Evolutionary conservation across 2,113 vertebrate species (phyloP).

Genomic region (Neolamprologus cancellatus): DNA sequence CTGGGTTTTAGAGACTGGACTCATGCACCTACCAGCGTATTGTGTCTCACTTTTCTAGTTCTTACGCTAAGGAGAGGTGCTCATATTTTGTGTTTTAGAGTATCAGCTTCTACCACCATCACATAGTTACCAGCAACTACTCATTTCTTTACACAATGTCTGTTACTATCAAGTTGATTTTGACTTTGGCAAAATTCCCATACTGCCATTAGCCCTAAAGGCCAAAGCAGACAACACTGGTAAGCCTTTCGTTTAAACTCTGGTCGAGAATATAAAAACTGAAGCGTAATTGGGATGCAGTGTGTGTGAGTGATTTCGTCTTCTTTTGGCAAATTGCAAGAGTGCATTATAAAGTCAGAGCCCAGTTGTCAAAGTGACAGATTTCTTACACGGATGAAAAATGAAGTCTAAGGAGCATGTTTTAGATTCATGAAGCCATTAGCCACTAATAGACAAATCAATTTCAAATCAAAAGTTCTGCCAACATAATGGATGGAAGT

Average conservation of each 20-base stretch:
- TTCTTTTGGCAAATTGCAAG: not conserved
- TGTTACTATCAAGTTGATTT: not conserved
- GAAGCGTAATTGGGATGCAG: not conserved
- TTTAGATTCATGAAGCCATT: conserved; percentile 23
- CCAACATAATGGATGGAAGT: conserved; percentile 33
- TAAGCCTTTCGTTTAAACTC: not conserved
- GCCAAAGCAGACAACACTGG: not conserved
- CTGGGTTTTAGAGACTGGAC: not conserved
- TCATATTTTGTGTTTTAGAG: not conserved
- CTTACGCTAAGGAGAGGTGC: not conserved
- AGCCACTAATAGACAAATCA: conserved; percentile 27
- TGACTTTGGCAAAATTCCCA: not conserved
- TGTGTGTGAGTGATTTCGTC: not conserved
- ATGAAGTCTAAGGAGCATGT: not conserved
- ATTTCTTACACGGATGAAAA: not conserved
- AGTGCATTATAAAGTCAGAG: not conserved
- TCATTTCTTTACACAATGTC: not conserved
- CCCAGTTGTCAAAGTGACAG: not conserved
- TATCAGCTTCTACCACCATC: not conserved
- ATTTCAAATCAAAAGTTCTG: conserved; percentile 38
- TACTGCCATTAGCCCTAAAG: fast-evolving
- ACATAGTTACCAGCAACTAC: not conserved
- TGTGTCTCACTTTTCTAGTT: not conserved
- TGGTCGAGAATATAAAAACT: not conserved
- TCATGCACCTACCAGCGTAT: not conserved